Evolutionary conservation across 2,797 vertebrate genomes (phyloP).

Genomic region (Lithobates sylvaticus): DNA sequence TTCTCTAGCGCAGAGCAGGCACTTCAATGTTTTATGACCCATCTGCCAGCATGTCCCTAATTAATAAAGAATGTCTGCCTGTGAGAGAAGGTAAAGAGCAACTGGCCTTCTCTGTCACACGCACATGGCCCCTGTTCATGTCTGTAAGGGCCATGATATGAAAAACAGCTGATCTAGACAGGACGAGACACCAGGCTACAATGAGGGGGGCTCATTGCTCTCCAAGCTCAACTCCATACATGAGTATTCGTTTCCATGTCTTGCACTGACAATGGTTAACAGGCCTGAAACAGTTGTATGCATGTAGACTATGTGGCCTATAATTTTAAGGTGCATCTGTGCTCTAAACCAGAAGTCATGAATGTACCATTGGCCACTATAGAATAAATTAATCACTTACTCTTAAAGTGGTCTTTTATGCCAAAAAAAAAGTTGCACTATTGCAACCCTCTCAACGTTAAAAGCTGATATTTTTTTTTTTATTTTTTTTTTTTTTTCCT

Average conservation of each 20-base stretch:
- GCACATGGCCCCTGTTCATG: not conserved
- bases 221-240: too few relatives aligned
- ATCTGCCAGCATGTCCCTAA: conserved; percentile 44
- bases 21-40: conserved; percentile 54
- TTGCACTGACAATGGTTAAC: not conserved
- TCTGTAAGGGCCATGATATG: not conserved
- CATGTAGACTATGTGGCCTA: not conserved
- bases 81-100: not conserved
- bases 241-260: too few relatives aligned
- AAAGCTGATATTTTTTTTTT: too few relatives aligned
- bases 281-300: not conserved
- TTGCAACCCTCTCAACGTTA: too few relatives aligned
- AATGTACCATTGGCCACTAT: too few relatives aligned
- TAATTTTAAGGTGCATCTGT: too few relatives aligned
- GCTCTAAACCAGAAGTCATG: too few relatives aligned
- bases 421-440: too few relatives aligned
- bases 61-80: conserved; percentile 46
- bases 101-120: not conserved
- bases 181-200: not conserved
- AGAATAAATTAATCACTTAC: too few relatives aligned
- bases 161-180: not conserved
- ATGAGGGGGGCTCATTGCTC: not conserved
- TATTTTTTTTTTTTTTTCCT: too few relatives aligned
- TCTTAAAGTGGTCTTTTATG: too few relatives aligned
- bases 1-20: conserved; percentile 35